Evolutionary conservation across 2,888 invertebrate genomes (phyloP).

Genomic region (Eilema depressum): DNA sequence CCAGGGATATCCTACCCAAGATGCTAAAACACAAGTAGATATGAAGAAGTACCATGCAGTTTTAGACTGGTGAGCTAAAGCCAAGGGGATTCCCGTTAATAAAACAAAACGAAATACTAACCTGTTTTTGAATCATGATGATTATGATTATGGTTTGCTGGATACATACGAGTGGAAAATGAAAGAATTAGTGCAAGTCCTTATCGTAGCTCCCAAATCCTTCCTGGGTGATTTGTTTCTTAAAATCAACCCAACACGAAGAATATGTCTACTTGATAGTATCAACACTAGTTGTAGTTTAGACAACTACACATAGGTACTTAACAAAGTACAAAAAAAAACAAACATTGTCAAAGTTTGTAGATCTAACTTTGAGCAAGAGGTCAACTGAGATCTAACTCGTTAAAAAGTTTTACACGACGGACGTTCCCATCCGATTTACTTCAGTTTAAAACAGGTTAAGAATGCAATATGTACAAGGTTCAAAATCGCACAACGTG

Average conservation of each 20-base stretch:
- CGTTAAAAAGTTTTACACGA: constrained; percentile 1
- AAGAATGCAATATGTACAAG: neutral
- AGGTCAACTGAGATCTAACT: neutral
- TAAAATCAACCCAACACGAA: neutral
- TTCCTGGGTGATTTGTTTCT: neutral
- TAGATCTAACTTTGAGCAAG: constrained; percentile 4
- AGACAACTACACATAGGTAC: neutral
- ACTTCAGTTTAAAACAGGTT: neutral
- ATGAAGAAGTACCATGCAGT: neutral
- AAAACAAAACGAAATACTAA: too few relatives aligned
- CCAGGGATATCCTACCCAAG: neutral
- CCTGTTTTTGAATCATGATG: too few relatives aligned
- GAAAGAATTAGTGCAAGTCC: too few relatives aligned
- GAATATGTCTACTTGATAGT: neutral
- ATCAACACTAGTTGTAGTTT: neutral
- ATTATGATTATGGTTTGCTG: too few relatives aligned
- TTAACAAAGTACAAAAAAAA: neutral
- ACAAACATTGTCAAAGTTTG: neutral
- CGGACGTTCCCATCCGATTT: neutral
- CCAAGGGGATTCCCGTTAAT: too few relatives aligned
- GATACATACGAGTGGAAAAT: too few relatives aligned
- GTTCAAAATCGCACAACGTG: neutral
- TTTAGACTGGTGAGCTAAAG: neutral
- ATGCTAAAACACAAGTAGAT: neutral
- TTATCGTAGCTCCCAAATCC: too few relatives aligned